Evolutionary conservation across 2,113 vertebrate genomes (phyloP), one percentile per base, ranked within the genome.

Genomic region (Neoarius graeffei): DNA sequence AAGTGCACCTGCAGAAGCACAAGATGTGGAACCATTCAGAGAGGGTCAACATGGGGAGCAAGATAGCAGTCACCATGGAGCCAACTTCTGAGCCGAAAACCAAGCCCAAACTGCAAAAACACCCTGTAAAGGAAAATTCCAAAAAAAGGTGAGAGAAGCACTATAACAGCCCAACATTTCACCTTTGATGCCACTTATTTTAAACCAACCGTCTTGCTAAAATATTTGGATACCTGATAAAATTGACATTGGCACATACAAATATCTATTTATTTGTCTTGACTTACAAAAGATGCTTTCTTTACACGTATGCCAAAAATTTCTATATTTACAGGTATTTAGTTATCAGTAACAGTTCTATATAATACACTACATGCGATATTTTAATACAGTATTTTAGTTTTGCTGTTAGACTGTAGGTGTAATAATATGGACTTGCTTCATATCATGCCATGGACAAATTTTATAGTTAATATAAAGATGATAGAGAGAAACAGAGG

Each of bases 1-100:
- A 98, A 93, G 97, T 97, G 17, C 98, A 98, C 90, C 95, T 99
- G 92, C 97, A 99, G 91, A 99, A 99, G 91, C 98, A 99, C 93
- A 96, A 96, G 77, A 94, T 97, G 83, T 99, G 97, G 98, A 99
- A 98, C 92, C 98, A 99, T 89, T 94, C 97, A 85, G 97, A 99
- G 83, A 93, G 94, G 57, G 95, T 95, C 79, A 90, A 81, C 69
- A 88, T 91, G 88, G 95, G 95, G 87, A 86, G 92, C 89, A 94
- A 93, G 91, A 91, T 92, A 0, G 94, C 94, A 56, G 95, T 95
- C 56, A 89, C 80, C 67, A 86, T 91, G 86, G 94, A 94, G 81
- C 64, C 92, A 88, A 85, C 76, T 67, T 30, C 69, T 6, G 54
- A 81, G 57, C 54, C 27, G 14, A 94, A 93, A 91, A 90, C 92